Percentiles rank a stretch among this genome's conserved stretches.
These are phyloP conservation scores for Paracanthobrama guichenoti DNA, from an alignment of 2,113 vertebrate genomes.

Conservation along the genomic window DNA sequence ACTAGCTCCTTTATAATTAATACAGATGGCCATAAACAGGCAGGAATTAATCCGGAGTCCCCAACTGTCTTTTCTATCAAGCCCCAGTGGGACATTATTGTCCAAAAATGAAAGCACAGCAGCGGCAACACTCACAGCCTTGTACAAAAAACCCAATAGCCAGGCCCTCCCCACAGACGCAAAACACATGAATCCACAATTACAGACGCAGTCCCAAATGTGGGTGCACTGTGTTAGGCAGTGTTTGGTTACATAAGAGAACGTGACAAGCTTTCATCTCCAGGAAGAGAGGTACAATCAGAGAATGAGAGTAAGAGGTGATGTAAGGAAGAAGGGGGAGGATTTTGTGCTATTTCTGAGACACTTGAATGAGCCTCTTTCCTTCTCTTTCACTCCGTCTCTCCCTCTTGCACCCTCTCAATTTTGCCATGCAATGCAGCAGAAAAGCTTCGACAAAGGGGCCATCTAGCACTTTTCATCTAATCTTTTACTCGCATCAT, in stretches of 20 bases:
- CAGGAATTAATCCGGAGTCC: neutral
- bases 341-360: constrained; percentile 53
- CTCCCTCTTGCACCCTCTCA: neutral
- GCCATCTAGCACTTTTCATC: constrained; percentile 2
- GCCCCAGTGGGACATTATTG: neutral
- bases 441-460: neutral
- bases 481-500: neutral
- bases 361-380: constrained; percentile 43
- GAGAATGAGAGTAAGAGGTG: constrained; percentile 48
- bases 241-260: constrained; percentile 61
- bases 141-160: neutral
- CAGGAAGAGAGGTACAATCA: constrained; percentile 50
- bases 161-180: constrained; percentile 11
- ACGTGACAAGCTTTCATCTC: constrained; percentile 66
- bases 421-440: neutral
- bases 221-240: constrained; percentile 47
- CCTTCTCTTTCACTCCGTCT: constrained; percentile 20
- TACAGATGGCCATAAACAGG: neutral
- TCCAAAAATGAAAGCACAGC: constrained; percentile 3
- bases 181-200: constrained; percentile 33
- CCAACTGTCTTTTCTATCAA: neutral
- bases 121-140: neutral
- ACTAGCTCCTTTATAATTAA: neutral
- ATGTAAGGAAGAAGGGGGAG: constrained; percentile 41
- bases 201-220: constrained; percentile 46